A percentile compares a stretch with the other conserved stretches of the same genome.
These are phyloP conservation scores for Meloe dianella DNA, from an alignment of 2,888 invertebrate species.

Conservation along the genomic window DNA sequence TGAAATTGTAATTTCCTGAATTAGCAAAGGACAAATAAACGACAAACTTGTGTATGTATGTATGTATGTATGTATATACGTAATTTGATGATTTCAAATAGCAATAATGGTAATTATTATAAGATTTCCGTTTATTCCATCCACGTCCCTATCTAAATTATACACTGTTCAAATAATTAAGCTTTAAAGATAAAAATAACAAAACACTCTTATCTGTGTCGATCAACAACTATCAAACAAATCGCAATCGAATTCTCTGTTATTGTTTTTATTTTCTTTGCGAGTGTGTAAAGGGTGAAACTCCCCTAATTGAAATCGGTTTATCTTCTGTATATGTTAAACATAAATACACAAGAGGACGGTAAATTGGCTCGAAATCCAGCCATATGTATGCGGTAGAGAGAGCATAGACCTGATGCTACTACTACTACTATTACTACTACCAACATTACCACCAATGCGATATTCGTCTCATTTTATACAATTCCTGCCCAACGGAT, in stretches of 20 bases:
- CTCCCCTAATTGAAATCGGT: constrained; percentile 6
- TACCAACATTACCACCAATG: neutral
- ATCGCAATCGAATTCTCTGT: neutral
- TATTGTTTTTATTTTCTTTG: neutral
- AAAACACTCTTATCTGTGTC: too few species aligned
- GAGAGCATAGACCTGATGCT: neutral
- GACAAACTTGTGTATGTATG: too few species aligned
- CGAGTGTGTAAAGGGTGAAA: neutral
- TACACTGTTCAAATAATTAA: too few species aligned
- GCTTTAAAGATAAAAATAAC: too few species aligned
- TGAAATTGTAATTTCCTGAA: neutral
- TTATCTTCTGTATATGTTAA: constrained; percentile 8
- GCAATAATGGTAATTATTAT: too few species aligned
- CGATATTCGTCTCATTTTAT: constrained; percentile 1
- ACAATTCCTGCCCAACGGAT: constrained; percentile 3
- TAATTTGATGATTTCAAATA: too few species aligned
- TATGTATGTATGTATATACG: too few species aligned
- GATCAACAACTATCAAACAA: too few species aligned
- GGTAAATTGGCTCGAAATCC: constrained; percentile 10
- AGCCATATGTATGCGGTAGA: constrained; percentile 1
- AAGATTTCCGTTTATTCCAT: too few species aligned
- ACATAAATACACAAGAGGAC: constrained; percentile 1
- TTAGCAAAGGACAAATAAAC: neutral
- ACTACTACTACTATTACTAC: neutral
- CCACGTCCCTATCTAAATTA: too few species aligned